Base-by-base conservation (phyloP, 2,888 invertebrate species). In the Pachydiplax longipennis region DNA sequence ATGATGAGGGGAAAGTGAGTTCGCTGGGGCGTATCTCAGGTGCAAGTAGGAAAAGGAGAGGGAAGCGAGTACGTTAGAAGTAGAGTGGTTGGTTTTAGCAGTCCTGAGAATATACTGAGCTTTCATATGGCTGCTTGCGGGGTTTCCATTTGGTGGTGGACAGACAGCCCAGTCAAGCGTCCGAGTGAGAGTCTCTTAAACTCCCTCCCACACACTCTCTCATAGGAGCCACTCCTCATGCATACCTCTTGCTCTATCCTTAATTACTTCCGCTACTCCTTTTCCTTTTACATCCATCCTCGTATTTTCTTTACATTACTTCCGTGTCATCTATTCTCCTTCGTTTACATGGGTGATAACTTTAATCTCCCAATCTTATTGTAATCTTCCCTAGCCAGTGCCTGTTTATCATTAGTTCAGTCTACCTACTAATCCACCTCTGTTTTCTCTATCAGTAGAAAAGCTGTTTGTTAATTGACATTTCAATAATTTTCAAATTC, bases 91-190 rank as follows among this genome's bases (percentile, higher is more conserved):
- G 87, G 87, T 87, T 87, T 87, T 87, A 87, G 61, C 87, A 13
- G 22, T 58, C 61, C 87, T 87, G 73, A 73, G 73, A 73, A 73
- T 31, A 73, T 73, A 73, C 73, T 31, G 73, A 3, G 73, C 73
- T 31, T 31, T 87, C 35, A 18, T 87, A 87, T 87, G 87, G 87
- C 87, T 61, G 61, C 87, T 65, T 87, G 87, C 61, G 61, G 61
- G 87, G 87, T 87, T 87, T 87, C 87, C 87, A 87, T 87, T 87
- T 87, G 87, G 61, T 83, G 83, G 53, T 83, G 83, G 83, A 83
- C 83, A 83, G 83, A 83, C 83, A 83, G 58, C 83, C 35, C 83
- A 83, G 83, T 83, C 83, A 83, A 83, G 87, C 87, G 87, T 87
- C 61, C 87, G 61, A 83, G 83, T 35, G 58, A n/a, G n/a, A n/a